Evolutionary conservation across 2,888 invertebrate species (phyloP), one percentile per base, ranked within the genome.

Genomic region (Aphodius granarius): DNA sequence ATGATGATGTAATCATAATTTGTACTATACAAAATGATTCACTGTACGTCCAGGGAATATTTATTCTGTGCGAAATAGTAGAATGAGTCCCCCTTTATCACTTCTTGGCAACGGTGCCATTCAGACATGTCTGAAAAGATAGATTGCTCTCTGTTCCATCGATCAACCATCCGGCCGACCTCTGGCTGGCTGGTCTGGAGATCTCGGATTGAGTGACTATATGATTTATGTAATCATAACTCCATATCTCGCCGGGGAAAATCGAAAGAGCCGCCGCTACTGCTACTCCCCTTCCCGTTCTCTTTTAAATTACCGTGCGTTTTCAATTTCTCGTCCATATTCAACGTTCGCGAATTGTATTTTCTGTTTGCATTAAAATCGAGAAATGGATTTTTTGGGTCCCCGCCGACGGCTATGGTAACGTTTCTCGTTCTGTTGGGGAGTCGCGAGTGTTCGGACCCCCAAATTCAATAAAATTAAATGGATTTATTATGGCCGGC

Each of bases 171-270:
- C 43, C 43, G 13, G 13, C 43, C 68, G 68, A 68, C 68, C 21
- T 68, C 68, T 22, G 68, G 21, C 68, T 68, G 43, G 9, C 43
- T 43, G 43, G 43, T 43, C 43, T 43, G 9, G 22, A 68, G 68
- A 68, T 68, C 68, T 21, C 68, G 68, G 68, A 68, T 68, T 68
- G 68, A 68, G 68, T 68, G 68, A 68, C 68, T 68, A 68, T 68
- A 68, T 68, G 68, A 68, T 68, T 68, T 68, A 68, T 68, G 68
- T 68, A 68, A 68, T 68, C 68, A 68, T 68, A 68, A 68, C 21
- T 68, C 68, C 22, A 68, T 68, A 68, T 68, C 68, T 22, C 68
- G 68, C 16, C 68, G 68, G 21, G 22, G 68, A 68, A 68, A 68
- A 68, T 68, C 68, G 68, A 68, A 68, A 68, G n/a, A n/a, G 20